Evolutionary conservation across 2,113 vertebrate genomes (phyloP).

Genomic region (Cairina moschata): DNA sequence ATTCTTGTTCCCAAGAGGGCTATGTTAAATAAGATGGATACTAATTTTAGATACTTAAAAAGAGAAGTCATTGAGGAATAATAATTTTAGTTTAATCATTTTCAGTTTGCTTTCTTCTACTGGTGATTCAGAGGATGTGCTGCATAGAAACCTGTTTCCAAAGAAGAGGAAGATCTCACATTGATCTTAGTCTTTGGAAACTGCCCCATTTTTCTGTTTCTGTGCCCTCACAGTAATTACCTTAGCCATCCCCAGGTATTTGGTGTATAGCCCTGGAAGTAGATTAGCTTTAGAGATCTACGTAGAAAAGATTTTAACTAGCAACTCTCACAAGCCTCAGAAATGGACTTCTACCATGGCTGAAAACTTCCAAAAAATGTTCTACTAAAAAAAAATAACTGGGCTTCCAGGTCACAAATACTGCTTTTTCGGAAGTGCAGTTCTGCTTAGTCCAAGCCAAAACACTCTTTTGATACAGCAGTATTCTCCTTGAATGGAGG

Average conservation of each 20-base stretch:
- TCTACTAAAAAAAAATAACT: neutral
- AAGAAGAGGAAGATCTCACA: neutral
- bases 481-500: neutral
- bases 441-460: neutral
- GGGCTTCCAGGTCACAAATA: neutral
- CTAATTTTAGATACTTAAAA: constrained; percentile 3
- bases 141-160: neutral
- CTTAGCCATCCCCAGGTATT: neutral
- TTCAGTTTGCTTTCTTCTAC: neutral
- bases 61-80: neutral
- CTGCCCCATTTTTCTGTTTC: neutral
- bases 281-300: neutral
- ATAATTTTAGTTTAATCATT: neutral
- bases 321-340: neutral
- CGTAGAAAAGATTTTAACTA: neutral
- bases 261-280: neutral
- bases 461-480: neutral
- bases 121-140: neutral
- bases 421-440: neutral
- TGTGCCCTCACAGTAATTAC: neutral
- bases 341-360: neutral
- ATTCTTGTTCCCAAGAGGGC: neutral
- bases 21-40: neutral
- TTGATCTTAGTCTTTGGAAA: neutral
- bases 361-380: neutral